Evolutionary conservation across 2,113 vertebrate genomes (phyloP).

Genomic region (Antechinus stuartii): DNA sequence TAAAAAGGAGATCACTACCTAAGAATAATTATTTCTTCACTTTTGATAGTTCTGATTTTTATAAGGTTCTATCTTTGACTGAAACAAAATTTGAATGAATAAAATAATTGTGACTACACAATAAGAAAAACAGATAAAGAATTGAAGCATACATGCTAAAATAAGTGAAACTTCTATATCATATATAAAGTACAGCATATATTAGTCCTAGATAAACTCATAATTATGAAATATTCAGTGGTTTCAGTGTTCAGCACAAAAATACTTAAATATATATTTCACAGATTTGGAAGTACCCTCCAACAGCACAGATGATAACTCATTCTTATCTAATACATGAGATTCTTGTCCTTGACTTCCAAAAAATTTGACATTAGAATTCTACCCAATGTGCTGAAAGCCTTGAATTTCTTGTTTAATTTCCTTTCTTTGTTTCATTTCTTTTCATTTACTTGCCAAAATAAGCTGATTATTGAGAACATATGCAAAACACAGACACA

Average conservation of each 20-base stretch:
- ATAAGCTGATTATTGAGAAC: background rate
- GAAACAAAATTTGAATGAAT: background rate
- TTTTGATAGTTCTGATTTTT: background rate
- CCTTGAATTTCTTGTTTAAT: background rate
- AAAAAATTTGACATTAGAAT: background rate
- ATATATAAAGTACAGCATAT: background rate
- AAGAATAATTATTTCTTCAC: background rate
- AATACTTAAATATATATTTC: background rate
- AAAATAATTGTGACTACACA: background rate
- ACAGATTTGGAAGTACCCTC: background rate
- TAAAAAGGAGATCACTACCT: background rate
- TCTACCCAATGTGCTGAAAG: background rate
- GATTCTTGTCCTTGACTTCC: background rate
- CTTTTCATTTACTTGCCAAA: background rate
- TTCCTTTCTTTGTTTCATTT: background rate
- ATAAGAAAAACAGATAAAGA: background rate
- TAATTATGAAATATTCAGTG: background rate
- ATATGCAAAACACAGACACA: background rate
- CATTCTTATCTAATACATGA: background rate
- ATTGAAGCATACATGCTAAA: background rate
- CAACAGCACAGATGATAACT: background rate
- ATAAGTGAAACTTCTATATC: background rate
- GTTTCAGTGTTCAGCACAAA: background rate
- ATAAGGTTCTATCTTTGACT: background rate
- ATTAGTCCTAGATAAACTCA: background rate